Percentiles rank a stretch among this genome's conserved stretches.
phyloP scores from a whole-genome alignment of 2,888 invertebrate genomes.

The Pycnomerus fuliginosus region DNA sequence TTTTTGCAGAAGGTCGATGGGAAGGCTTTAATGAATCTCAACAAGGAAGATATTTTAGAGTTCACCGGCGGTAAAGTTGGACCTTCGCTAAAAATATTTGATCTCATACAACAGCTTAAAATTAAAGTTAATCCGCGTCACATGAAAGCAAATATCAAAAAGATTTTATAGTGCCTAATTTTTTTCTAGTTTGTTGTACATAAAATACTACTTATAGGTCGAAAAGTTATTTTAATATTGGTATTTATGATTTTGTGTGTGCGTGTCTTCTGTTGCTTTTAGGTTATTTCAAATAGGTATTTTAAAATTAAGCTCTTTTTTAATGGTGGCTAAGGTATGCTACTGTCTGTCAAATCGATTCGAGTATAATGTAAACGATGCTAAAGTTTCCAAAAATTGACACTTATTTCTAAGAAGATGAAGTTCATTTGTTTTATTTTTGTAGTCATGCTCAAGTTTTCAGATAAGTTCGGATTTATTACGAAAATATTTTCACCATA shows the following conservation, averaged over 20 bases:
- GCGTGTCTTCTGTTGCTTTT: no score
- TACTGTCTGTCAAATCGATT: no score
- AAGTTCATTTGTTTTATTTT: no score
- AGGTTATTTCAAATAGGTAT: no score
- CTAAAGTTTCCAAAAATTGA: no score
- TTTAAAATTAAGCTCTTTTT: no score
- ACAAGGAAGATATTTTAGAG: constrained; percentile 88
- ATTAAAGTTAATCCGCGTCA: constrained; percentile 74
- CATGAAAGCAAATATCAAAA: constrained; percentile 64
- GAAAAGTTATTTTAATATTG: constrained; percentile 10
- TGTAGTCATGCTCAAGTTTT: no score
- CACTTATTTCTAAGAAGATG: no score
- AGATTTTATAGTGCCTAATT: constrained; percentile 62
- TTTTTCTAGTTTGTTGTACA: constrained; percentile 11
- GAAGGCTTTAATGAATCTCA: constrained; percentile 72
- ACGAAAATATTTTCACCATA: no score
- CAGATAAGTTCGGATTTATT: no score
- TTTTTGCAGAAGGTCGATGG: constrained; percentile 73
- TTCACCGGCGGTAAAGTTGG: constrained; percentile 92
- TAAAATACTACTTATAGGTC: constrained; percentile 13
- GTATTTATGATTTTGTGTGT: constrained; percentile 15
- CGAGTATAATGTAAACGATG: no score
- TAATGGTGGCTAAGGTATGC: no score
- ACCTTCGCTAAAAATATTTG: constrained; percentile 89
- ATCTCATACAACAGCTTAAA: constrained; percentile 89